Evolutionary conservation across 2,797 vertebrate species (phyloP).

Genomic region (Tapera naevia): DNA sequence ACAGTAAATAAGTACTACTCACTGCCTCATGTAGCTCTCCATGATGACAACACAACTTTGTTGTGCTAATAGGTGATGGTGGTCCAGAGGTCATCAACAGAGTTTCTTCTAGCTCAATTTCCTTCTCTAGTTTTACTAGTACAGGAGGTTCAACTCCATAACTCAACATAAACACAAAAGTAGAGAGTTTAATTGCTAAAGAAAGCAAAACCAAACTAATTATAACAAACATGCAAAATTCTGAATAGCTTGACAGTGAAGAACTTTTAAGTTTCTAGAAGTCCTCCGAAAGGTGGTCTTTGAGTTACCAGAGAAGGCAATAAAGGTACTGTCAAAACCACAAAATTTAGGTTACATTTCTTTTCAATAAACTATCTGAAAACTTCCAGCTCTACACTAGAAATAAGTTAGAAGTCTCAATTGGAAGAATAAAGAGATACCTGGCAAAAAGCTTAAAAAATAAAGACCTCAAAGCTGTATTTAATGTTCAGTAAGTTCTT

Average conservation of each 20-base stretch:
- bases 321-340: neutral
- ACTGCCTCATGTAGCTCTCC: constrained; percentile 90
- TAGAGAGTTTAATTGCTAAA: neutral
- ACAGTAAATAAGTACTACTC: constrained; percentile 51
- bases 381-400: neutral
- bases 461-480: neutral
- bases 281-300: neutral
- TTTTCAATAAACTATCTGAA: neutral
- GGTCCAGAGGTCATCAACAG: constrained; percentile 84
- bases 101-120: constrained; percentile 96
- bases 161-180: constrained; percentile 72
- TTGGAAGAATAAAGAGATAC: neutral
- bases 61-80: constrained; percentile 81
- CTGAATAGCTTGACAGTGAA: neutral
- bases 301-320: neutral
- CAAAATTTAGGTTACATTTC: neutral
- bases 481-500: neutral
- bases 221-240: neutral
- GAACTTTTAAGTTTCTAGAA: neutral
- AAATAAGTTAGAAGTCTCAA: neutral
- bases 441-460: neutral
- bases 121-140: constrained; percentile 95
- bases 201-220: neutral
- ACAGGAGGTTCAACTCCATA: constrained; percentile 95
- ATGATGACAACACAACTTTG: constrained; percentile 91